Percentiles rank a stretch among this genome's conserved stretches.
phyloP scores from a whole-genome alignment of 1,140 invertebrate species.

The Cotesia chilonis region DNA sequence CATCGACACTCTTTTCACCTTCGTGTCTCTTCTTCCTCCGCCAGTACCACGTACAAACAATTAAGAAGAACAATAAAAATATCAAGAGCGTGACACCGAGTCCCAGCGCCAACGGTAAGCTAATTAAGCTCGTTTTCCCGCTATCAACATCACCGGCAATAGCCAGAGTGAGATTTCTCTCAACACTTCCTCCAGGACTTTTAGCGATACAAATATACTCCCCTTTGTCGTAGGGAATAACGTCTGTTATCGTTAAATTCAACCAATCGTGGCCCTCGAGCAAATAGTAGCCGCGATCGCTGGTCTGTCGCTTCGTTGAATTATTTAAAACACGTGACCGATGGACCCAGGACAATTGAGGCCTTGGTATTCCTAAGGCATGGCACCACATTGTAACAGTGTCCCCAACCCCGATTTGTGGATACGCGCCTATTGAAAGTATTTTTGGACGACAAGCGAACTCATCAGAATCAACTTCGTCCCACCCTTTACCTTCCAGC shows the following conservation, averaged over 20 bases:
- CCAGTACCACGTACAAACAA: slow-evolving; percentile 76
- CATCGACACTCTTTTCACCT: slow-evolving; percentile 68
- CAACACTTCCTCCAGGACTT: slow-evolving; percentile 84
- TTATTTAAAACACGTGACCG: slow-evolving; percentile 51
- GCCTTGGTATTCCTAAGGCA: slow-evolving; percentile 78
- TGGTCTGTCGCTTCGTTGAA: slow-evolving; percentile 48
- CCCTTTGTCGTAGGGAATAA: slow-evolving; percentile 79
- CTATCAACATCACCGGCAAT: slow-evolving; percentile 65
- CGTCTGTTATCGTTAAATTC: slow-evolving; percentile 79
- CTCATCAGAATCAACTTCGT: slow-evolving; percentile 73
- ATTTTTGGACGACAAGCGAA: slow-evolving; percentile 88
- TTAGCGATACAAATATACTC: slow-evolving; percentile 88
- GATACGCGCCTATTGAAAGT: slow-evolving; percentile 62
- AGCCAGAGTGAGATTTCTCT: slow-evolving; percentile 75
- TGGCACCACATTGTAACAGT: slow-evolving; percentile 78
- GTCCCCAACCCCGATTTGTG: slow-evolving; percentile 70
- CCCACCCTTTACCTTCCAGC: slow-evolving; percentile 76
- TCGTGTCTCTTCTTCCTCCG: slow-evolving; percentile 65
- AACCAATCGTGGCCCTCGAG: slow-evolving; percentile 70
- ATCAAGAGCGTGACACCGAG: slow-evolving; percentile 65
- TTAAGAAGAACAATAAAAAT: slow-evolving; percentile 70
- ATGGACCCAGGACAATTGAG: slow-evolving; percentile 77
- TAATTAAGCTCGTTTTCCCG: slow-evolving; percentile 60
- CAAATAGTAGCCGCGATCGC: slow-evolving; percentile 63
- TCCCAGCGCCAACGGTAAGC: slow-evolving; percentile 63